Percentiles rank a stretch among this genome's conserved stretches.
Evolutionary conservation across 2,797 vertebrate species (phyloP).

Genomic region (Alfaro cultratus): DNA sequence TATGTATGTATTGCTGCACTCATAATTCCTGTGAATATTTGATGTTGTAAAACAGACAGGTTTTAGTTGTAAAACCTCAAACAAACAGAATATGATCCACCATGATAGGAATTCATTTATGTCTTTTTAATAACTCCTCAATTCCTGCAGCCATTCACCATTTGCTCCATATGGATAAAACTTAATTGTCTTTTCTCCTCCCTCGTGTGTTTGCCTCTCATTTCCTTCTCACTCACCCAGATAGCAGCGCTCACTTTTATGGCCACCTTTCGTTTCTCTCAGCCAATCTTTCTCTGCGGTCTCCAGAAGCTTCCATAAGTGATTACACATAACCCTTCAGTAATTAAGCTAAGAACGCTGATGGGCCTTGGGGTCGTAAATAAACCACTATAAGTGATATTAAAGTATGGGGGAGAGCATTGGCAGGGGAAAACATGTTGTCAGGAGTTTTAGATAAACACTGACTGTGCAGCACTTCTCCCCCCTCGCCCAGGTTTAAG

Average conservation of each 20-base stretch:
- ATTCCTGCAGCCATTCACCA: background rate
- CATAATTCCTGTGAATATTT: background rate
- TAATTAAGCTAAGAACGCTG: slow-evolving; percentile 67
- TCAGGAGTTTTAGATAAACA: slow-evolving; percentile 50
- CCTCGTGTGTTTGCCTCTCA: background rate
- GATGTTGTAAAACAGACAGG: too few species aligned
- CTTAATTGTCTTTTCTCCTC: background rate
- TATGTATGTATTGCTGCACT: background rate
- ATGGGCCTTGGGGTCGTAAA: slow-evolving; percentile 47
- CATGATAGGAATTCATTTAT: background rate
- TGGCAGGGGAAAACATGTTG: slow-evolving; percentile 52
- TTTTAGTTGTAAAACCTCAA: background rate
- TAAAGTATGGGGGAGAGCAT: slow-evolving; percentile 39
- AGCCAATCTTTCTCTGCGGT: slow-evolving; percentile 8
- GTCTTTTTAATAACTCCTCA: background rate
- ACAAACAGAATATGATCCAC: background rate
- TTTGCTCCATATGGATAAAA: background rate
- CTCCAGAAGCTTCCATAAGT: slow-evolving; percentile 41
- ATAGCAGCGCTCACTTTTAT: background rate
- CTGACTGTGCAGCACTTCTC: slow-evolving; percentile 37
- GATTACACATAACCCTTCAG: slow-evolving; percentile 50
- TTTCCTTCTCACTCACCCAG: slow-evolving; percentile 7
- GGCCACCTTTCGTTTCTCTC: slow-evolving; percentile 4
- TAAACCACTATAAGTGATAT: slow-evolving; percentile 64
- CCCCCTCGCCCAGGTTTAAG: slow-evolving; percentile 4